These are phyloP conservation scores for Pampusana beccarii DNA, from an alignment of 2,113 vertebrate genomes.

Conservation along the genomic window DNA sequence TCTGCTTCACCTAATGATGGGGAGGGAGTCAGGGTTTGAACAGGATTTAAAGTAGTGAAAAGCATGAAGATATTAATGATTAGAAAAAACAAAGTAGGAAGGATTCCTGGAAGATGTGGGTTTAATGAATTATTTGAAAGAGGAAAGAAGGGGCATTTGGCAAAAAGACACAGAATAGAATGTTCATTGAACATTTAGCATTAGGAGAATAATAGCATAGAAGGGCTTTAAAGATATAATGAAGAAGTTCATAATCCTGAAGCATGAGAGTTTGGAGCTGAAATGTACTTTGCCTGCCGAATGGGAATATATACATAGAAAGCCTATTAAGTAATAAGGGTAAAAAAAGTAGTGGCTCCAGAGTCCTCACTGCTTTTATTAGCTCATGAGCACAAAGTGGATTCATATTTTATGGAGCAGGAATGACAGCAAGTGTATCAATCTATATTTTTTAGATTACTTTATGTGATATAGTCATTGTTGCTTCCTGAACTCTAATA, in stretches of 20 bases:
- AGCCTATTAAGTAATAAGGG: neutral
- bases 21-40: neutral
- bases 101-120: slow-evolving; percentile 37
- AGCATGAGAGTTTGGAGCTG: neutral
- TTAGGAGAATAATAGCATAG: neutral
- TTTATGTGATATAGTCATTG: neutral
- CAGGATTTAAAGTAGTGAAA: neutral
- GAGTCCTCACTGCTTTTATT: neutral
- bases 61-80: slow-evolving; percentile 7
- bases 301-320: neutral
- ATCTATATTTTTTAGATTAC: neutral
- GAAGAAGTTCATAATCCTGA: neutral
- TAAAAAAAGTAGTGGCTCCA: neutral
- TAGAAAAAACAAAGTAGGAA: neutral
- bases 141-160: neutral
- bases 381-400: neutral
- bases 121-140: slow-evolving; percentile 32
- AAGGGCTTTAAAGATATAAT: neutral
- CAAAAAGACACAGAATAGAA: neutral
- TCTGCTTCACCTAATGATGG: neutral
- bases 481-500: neutral
- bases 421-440: neutral
- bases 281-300: neutral
- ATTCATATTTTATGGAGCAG: neutral
- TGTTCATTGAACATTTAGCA: neutral